Conservation (phyloP, 2,797 vertebrate genomes). For the Megalops cyprinoides region DNA sequence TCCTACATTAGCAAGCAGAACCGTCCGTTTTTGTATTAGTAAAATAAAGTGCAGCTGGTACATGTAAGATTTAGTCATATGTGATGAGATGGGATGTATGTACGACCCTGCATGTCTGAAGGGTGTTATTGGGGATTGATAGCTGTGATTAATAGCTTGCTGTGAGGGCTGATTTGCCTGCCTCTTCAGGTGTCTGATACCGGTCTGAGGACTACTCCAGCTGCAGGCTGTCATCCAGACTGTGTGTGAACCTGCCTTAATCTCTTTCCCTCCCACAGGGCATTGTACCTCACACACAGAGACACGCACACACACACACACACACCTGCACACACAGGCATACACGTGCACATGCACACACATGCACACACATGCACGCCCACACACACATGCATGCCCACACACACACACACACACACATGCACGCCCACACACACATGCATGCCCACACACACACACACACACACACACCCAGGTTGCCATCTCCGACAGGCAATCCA, state of each 20-base stretch:
- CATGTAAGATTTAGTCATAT: too few species aligned
- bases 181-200: neutral
- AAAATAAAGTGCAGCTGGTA: neutral
- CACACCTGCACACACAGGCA: neutral
- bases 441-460: neutral
- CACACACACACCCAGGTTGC: neutral
- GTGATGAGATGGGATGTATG: neutral
- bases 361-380: too few species aligned
- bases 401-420: too few species aligned
- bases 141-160: slow-evolving; percentile 1
- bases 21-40: slow-evolving; percentile 5
- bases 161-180: neutral
- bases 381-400: neutral
- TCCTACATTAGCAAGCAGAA: neutral
- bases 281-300: neutral
- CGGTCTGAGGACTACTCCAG: neutral
- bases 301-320: neutral
- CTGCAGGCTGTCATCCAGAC: neutral
- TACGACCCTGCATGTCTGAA: neutral
- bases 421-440: too few species aligned
- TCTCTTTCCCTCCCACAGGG: neutral
- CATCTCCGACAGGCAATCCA: neutral
- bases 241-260: neutral
- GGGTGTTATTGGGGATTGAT: slow-evolving; percentile 10
- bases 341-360: too few species aligned